These are phyloP conservation scores for Apamea monoglypha DNA, from an alignment of 2,888 invertebrate species.

Conservation along the genomic window DNA sequence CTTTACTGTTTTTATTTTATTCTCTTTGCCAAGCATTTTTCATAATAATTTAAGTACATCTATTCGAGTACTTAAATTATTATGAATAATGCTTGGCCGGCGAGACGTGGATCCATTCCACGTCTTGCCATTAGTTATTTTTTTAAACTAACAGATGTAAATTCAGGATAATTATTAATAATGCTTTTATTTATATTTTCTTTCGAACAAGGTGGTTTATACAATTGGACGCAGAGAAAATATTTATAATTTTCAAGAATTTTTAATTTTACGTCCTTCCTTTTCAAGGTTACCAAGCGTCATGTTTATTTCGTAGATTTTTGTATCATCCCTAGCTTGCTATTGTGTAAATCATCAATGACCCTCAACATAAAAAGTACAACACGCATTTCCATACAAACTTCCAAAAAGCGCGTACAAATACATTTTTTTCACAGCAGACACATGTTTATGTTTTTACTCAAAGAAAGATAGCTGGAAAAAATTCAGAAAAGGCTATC, in stretches of 20 bases:
- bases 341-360: conserved; percentile 24
- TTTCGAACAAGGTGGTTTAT: background rate
- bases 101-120: background rate
- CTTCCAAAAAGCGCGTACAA: conserved; percentile 42
- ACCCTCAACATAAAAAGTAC: conserved; percentile 16
- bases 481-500: conserved; percentile 83
- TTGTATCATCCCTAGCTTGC: background rate
- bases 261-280: background rate
- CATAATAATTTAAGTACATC: background rate
- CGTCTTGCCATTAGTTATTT: background rate
- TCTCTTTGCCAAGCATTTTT: background rate
- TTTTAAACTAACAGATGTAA: conserved; percentile 11
- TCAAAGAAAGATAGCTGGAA: conserved; percentile 83
- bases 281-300: background rate
- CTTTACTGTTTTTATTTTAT: conserved; percentile 5
- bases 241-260: background rate
- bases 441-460: conserved; percentile 82
- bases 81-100: background rate
- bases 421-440: conserved; percentile 64
- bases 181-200: background rate
- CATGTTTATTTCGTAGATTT: background rate
- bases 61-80: background rate
- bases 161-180: background rate
- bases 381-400: conserved; percentile 41
- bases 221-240: background rate